A percentile compares a stretch with the other conserved stretches of the same genome.
Conservation (phyloP, 1,140 invertebrate species). For the Panonychus citri region DNA sequence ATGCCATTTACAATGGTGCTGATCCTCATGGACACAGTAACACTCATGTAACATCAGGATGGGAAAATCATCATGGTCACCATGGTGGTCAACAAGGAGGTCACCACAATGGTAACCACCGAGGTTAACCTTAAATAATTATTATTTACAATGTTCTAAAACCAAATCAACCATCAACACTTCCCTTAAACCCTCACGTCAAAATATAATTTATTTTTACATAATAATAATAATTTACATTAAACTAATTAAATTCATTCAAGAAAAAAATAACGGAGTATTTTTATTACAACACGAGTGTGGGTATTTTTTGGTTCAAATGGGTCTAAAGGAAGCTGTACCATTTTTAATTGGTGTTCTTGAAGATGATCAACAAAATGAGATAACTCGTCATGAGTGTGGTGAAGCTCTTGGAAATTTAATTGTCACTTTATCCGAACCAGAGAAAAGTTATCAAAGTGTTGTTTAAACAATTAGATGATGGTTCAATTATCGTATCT, state of each 20-base stretch:
- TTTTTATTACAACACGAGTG: slow-evolving; percentile 95
- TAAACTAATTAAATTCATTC: too few species aligned
- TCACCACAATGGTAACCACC: too few species aligned
- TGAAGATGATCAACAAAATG: slow-evolving; percentile 52
- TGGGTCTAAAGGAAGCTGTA: slow-evolving; percentile 65
- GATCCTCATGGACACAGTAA: background rate
- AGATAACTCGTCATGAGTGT: slow-evolving; percentile 94
- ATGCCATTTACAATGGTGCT: slow-evolving; percentile 3
- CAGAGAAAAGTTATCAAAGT: slow-evolving; percentile 25
- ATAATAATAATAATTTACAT: too few species aligned
- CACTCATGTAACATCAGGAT: background rate
- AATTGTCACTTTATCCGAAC: background rate
- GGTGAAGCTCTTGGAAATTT: slow-evolving; percentile 76
- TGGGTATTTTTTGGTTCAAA: slow-evolving; percentile 94
- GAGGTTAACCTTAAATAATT: too few species aligned
- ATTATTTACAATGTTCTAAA: too few species aligned
- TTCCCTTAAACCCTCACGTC: too few species aligned
- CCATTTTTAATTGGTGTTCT: slow-evolving; percentile 48
- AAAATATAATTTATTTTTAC: too few species aligned
- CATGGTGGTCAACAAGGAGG: background rate
- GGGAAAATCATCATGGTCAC: background rate
- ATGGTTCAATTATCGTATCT: slow-evolving; percentile 56
- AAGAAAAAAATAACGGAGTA: too few species aligned
- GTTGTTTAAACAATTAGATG: slow-evolving; percentile 48
- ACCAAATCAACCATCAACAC: too few species aligned